Evolutionary conservation across 2,113 vertebrate genomes (phyloP), one percentile per base, ranked within the genome.

Genomic region (Prinia subflava): DNA sequence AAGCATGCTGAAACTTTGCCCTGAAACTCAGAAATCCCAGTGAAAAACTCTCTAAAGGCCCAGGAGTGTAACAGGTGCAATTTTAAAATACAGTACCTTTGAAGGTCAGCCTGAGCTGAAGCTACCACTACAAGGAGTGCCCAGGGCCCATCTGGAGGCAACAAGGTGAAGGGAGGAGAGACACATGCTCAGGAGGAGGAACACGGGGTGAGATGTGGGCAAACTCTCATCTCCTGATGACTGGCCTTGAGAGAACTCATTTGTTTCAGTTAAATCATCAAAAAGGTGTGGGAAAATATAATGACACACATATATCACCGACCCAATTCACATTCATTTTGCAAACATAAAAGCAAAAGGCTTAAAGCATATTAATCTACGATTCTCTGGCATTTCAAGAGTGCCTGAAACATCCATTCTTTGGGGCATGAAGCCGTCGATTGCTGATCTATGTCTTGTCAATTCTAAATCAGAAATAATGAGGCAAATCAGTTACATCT

Each of bases 381-480:
- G 0, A 62, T 69, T 85, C 25, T 65, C 28, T 78, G 60, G 42
- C 24, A 55, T 35, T 87, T 81, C 22, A 68, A 64, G 64, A 63
- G 83, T 52, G 27, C 22, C 56, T 83, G 63, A 75, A 78, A 90
- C 44, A 71, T 74, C 44, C 39, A 59, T 77, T 92, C 64, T 90
- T 52, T 67, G 50, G 30, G 53, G 71, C 76, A 86, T 28, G 35
- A 84, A 92, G 79, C 35, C 94, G 90, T 91, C 83, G 0, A 86
- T 96, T 71, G 62, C 24, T 92, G 79, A 92, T 93, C 75, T 95
- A 90, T 88, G 76, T 75, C 83, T 81, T 78, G 78, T 90, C 92
- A 90, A 90, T 94, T 93, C 73, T 84, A 84, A 93, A 93, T 83
- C 47, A 87, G 93, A 89, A 96, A 92, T 93, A 92, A 95, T 89